A percentile compares a stretch with the other conserved stretches of the same genome.
phyloP scores from a whole-genome alignment of 1,140 invertebrate species.

The Riptortus pedestris region DNA sequence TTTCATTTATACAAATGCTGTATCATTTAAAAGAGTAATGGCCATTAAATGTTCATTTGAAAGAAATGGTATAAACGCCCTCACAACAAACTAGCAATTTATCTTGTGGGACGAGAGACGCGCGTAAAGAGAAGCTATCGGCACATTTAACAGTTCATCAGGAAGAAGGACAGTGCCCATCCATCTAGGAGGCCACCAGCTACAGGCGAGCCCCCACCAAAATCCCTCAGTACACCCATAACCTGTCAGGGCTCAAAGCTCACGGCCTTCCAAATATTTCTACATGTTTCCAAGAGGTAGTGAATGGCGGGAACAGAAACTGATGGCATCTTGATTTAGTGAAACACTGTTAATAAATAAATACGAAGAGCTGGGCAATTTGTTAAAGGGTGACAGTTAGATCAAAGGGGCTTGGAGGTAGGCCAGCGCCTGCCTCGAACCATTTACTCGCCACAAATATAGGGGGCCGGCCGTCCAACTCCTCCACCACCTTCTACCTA shows the following conservation, averaged over 20 bases:
- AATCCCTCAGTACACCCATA: too few species aligned
- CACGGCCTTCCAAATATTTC: background rate
- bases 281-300: conserved; percentile 3
- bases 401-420: conserved; percentile 2
- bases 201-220: background rate
- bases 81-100: too few species aligned
- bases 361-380: conserved; percentile 10
- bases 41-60: too few species aligned
- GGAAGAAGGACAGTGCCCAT: background rate
- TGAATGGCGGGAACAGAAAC: conserved; percentile 9
- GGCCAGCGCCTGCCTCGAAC: background rate
- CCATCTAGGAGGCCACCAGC: background rate
- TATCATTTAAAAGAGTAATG: too few species aligned
- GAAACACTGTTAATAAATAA: conserved; percentile 19
- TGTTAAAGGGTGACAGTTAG: conserved; percentile 11
- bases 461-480: background rate
- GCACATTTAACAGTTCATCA: background rate
- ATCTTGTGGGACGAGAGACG: too few species aligned
- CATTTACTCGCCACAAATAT: conserved; percentile 13
- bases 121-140: background rate
- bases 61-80: too few species aligned
- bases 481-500: too few species aligned
- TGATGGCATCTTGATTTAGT: conserved; percentile 17
- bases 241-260: too few species aligned
- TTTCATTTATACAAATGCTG: too few species aligned